Evolutionary conservation across 2,888 invertebrate species (phyloP).

Genomic region (Oligia fasciuncula): DNA sequence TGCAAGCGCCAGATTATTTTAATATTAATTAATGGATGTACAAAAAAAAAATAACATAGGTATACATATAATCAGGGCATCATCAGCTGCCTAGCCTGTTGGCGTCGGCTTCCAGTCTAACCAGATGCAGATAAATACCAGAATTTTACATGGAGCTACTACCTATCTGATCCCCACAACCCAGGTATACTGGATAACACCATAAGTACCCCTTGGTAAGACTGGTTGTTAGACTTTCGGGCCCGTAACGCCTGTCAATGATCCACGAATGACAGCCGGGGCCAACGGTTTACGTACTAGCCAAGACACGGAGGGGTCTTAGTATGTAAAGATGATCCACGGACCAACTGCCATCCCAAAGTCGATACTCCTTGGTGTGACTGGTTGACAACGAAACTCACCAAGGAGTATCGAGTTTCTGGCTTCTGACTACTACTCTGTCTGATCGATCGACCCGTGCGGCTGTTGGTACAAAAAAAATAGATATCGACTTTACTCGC

Average conservation of each 20-base stretch:
- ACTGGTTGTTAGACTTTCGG: neutral
- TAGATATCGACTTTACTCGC: constrained; percentile 23
- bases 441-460: neutral
- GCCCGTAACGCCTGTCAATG: too few species aligned
- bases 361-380: neutral
- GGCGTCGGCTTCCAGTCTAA: too few species aligned
- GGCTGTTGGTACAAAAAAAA: neutral
- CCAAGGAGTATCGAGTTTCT: neutral
- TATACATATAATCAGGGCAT: neutral
- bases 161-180: neutral
- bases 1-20: neutral
- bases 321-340: too few species aligned
- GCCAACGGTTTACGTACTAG: too few species aligned
- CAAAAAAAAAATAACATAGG: neutral
- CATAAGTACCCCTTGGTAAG: neutral
- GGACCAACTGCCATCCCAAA: too few species aligned
- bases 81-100: neutral
- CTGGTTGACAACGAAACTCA: neutral
- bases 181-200: neutral
- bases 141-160: neutral
- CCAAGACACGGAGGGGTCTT: too few species aligned
- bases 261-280: neutral
- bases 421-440: neutral
- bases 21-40: neutral
- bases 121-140: neutral